Evolutionary conservation across 2,113 vertebrate species (phyloP).

Genomic region (Zapus hudsonius): DNA sequence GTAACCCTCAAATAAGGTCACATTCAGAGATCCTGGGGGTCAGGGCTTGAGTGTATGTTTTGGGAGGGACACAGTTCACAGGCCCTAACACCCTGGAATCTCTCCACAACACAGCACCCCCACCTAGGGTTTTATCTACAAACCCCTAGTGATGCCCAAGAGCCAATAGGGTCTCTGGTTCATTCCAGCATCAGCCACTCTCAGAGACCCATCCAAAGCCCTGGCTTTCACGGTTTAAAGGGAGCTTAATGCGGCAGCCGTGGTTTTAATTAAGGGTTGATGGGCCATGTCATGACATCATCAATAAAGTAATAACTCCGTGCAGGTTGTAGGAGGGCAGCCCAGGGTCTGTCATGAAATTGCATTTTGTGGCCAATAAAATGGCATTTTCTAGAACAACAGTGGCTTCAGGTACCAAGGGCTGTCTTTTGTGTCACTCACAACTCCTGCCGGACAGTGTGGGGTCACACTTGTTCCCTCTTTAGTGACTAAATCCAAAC

Average conservation of each 20-base stretch:
- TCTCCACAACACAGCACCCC: neutral
- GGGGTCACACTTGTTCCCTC: neutral
- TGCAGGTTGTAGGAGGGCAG: slow-evolving; percentile 70
- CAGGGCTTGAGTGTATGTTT: fast-evolving
- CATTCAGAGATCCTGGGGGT: neutral
- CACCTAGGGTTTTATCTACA: neutral
- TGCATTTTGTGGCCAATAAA: slow-evolving; percentile 75
- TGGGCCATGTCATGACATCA: slow-evolving; percentile 80
- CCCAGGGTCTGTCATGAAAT: slow-evolving; percentile 72
- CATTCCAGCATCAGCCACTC: neutral
- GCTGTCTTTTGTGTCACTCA: slow-evolving; percentile 47
- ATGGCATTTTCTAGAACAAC: slow-evolving; percentile 61
- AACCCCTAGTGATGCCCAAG: neutral
- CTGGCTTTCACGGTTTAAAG: slow-evolving; percentile 72
- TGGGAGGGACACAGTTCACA: neutral
- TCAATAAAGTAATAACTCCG: slow-evolving; percentile 75
- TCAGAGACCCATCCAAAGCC: slow-evolving; percentile 50
- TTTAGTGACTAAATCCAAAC: slow-evolving; percentile 60
- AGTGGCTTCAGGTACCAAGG: slow-evolving; percentile 2
- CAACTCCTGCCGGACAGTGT: neutral
- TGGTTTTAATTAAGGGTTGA: slow-evolving; percentile 79
- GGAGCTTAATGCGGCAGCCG: slow-evolving; percentile 70
- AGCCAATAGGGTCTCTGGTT: neutral
- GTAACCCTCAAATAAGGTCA: neutral
- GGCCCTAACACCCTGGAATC: fast-evolving